Evolutionary conservation across 2,888 invertebrate species (phyloP), one percentile per base, ranked within the genome.

Genomic region (Drosophila quasianomalipes): DNA sequence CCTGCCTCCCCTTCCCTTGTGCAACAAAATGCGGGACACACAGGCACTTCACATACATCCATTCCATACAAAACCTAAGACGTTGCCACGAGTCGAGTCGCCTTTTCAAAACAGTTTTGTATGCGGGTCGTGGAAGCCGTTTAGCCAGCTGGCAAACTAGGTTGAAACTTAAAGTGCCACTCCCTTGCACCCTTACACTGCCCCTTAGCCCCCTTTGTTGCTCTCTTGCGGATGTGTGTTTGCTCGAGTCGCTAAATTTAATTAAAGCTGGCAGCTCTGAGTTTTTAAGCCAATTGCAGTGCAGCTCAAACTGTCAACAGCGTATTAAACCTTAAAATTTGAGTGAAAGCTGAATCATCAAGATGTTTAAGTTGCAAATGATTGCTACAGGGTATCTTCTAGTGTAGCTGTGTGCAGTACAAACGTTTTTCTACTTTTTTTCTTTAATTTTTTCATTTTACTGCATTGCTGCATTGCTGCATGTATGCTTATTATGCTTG

Each of bases 231-330:
- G 75, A 73, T 66, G 68, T 64, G 69, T 84, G 87, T 86, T 86
- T 89, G 79, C 65, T 55, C 69, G 65, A 75, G 73, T 81, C 68
- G 57, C 72, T 52, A 77, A 89, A 86, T 86, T 84, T 61, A 82
- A 82, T 86, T 87, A 74, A 47, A 66, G 44, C 68, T 59, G 37
- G 28, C 37, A 54, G 33, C 49, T 28, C 19, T 41, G 37, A 26
- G 44, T 28, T 44, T n/a, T 52, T 30, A 54, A 30, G n/a, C 54
- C 39, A 49, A 61, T 58, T 22, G 7, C 78, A 79, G 57, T 70
- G 73, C 39, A 28, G 47, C 59, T 70, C 65, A 81, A 88, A 88
- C 88, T 77, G 63, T 51, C 2, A 26, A 16, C 2, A 14, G 47
- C 22, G 0, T 0, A 0, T 22, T 22, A 6, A 22, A 14, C 4